Evolutionary conservation across 1,140 invertebrate species (phyloP), one percentile per base, ranked within the genome.

Genomic region (Drosophila insularis): DNA sequence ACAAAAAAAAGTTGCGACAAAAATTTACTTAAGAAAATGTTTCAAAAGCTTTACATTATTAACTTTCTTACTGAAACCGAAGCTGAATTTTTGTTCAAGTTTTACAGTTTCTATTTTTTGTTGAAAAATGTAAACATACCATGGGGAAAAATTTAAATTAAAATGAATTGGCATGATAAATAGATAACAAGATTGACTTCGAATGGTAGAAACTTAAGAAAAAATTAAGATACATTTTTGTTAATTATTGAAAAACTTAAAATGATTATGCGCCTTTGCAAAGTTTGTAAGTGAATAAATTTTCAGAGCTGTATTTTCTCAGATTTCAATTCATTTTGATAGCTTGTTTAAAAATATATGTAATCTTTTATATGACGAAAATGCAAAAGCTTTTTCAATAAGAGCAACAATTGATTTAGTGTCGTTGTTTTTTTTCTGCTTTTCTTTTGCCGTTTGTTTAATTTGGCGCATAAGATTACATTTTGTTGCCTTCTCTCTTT

Each of bases 391-490:
- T 37, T 37, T 2, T 11, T 37, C 11, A 11, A 37, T 11, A 11
- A 11, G 32, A 8, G 32, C 10, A 35, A 35, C 8, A 35, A 35
- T 10, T 35, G 7, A 8, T 35, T 35, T 8, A 0, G 0, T 2
- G 64, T 71, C 65, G 61, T 76, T 64, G 50, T 59, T 74, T 54
- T 68, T 65, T 70, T 71, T 69, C 2, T 11, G 8, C 21, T 50
- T 50, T 50, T 21, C 10, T 76, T 76, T 59, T 43, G 54, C 59
- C 70, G 43, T 11, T 40, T 81, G 81, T 75, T 78, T 86, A 86
- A 86, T 86, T 86, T 86, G 71, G 74, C 81, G 78, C 54, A 73
- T 65, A 68, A 68, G 68, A 86, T 86, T 78, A 81, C 69, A 76
- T 76, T 76, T 76, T 17, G 40, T 61, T 56, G 21, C 37, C 37